These are phyloP conservation scores for Osmoderma eremita DNA, from an alignment of 2,888 invertebrate species.

Conservation along the genomic window DNA sequence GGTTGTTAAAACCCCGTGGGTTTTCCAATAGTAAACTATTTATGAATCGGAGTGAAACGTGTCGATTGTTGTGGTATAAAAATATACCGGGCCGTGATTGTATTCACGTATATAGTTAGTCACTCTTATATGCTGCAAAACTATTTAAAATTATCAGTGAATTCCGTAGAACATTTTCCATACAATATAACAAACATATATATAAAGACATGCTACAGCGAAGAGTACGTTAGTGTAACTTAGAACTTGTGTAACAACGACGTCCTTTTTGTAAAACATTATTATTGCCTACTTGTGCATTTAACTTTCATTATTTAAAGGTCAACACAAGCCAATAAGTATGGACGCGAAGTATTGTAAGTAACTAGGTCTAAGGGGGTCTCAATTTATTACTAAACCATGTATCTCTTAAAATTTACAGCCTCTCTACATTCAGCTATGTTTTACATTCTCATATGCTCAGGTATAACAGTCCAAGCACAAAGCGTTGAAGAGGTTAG, in stretches of 20 bases:
- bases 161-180: neutral
- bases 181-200: too few relatives aligned
- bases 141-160: constrained; percentile 14
- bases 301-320: neutral
- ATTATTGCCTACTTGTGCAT: neutral
- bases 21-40: constrained; percentile 2
- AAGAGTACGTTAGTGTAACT: too few relatives aligned
- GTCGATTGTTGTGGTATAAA: neutral
- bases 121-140: neutral
- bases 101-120: constrained; percentile 10
- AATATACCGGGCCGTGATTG: constrained; percentile 3
- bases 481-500: constrained; percentile 5
- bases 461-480: neutral
- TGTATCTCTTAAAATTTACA: constrained; percentile 1
- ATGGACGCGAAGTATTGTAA: constrained; percentile 11
- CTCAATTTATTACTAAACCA: neutral
- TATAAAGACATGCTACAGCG: neutral
- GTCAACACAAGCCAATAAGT: neutral
- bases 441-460: neutral
- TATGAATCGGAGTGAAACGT: constrained; percentile 14
- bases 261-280: too few relatives aligned
- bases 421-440: neutral
- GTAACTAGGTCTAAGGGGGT: neutral
- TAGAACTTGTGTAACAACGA: too few relatives aligned
- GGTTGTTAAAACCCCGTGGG: constrained; percentile 9